These are phyloP conservation scores for Pseudomyrmex cubaensis DNA, from an alignment of 1,140 invertebrate species.

Conservation along the genomic window DNA sequence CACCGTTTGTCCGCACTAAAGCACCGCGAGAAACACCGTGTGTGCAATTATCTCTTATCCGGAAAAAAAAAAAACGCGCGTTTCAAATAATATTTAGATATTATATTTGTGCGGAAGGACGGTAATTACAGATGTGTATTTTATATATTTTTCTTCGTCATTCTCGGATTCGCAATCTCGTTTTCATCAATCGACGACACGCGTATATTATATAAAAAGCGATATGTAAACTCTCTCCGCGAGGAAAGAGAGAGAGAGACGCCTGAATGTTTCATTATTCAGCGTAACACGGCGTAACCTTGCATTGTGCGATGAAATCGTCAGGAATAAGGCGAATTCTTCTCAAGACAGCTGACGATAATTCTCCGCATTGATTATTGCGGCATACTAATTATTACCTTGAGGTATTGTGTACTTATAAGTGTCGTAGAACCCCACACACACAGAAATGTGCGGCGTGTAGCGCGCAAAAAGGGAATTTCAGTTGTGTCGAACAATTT, in stretches of 20 bases:
- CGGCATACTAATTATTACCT: conserved; percentile 10
- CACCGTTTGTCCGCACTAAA: neutral
- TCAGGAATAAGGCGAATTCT: neutral
- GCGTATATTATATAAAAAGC: neutral
- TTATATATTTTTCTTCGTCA: neutral
- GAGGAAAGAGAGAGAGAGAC: neutral
- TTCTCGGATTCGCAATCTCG: neutral
- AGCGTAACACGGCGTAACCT: neutral
- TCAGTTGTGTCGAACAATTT: conserved; percentile 1
- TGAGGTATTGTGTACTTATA: neutral
- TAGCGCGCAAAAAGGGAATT: neutral
- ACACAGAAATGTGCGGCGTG: neutral
- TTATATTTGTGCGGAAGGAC: neutral
- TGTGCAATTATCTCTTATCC: neutral
- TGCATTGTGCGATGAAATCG: conserved; percentile 23
- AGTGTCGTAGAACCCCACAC: neutral
- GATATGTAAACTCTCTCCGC: neutral
- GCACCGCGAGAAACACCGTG: neutral
- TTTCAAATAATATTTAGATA: conserved; percentile 4
- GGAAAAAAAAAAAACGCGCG: neutral
- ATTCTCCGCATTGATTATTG: conserved; percentile 12
- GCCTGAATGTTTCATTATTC: conserved; percentile 19
- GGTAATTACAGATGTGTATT: neutral
- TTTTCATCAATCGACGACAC: neutral
- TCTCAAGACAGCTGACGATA: neutral